phyloP scores from a whole-genome alignment of 2,113 vertebrate species.

The Mystacornis crossleyi region DNA sequence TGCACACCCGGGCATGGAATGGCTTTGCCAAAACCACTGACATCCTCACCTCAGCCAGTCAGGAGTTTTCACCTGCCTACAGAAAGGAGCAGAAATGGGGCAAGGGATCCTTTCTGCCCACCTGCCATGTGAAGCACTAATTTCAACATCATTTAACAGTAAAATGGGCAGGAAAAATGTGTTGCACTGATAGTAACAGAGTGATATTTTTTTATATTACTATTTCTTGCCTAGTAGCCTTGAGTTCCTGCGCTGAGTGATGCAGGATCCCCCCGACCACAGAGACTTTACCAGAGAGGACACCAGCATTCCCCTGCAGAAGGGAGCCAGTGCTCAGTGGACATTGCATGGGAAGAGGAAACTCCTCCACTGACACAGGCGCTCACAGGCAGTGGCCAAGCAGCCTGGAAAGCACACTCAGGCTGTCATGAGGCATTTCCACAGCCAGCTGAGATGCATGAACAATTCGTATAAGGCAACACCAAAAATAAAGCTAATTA shows the following conservation, averaged over 20 bases:
- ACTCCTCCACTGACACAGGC: neutral
- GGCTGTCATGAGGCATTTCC: neutral
- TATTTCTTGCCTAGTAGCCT: neutral
- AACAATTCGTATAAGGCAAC: neutral
- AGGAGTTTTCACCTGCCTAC: neutral
- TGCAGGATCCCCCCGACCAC: neutral
- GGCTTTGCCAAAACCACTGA: neutral
- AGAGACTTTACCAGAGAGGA: neutral
- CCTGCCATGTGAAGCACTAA: neutral
- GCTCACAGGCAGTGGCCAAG: neutral
- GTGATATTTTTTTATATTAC: neutral
- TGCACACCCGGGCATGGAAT: neutral
- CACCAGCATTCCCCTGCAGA: neutral
- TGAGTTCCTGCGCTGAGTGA: neutral
- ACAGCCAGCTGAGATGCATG: neutral
- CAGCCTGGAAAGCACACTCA: neutral
- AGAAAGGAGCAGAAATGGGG: neutral
- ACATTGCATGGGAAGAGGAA: neutral
- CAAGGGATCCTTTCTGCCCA: neutral
- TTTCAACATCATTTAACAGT: neutral
- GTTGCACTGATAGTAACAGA: neutral
- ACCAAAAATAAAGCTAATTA: slow-evolving; percentile 61
- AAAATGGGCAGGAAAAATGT: neutral
- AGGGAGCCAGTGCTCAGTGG: neutral
- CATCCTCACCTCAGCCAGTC: neutral